Conservation (phyloP, 2,113 vertebrate genomes). For the Tetraodon nigroviridis region DNA sequence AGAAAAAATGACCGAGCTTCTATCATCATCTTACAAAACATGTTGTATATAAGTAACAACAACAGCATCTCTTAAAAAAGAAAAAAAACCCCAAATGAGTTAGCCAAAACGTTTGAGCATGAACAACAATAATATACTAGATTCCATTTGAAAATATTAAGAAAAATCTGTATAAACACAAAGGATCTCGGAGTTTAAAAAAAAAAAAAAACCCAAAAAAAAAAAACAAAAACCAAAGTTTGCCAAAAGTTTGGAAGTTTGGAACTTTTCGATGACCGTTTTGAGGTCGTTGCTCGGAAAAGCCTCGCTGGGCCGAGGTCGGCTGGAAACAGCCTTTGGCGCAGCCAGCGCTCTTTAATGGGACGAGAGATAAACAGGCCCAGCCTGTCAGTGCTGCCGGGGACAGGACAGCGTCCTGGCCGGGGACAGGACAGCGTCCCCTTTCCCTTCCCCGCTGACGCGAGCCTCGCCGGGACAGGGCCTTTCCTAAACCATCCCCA, state of each 20-base stretch:
- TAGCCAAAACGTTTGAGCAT: too few species aligned
- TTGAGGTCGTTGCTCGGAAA: too few species aligned
- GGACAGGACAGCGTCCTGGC: not conserved
- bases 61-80: not conserved
- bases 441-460: too few species aligned
- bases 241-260: not conserved
- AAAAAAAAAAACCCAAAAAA: not conserved
- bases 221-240: not conserved
- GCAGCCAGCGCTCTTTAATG: not conserved
- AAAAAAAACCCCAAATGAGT: too few species aligned
- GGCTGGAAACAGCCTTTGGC: too few species aligned
- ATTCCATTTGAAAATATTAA: not conserved
- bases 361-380: conserved; percentile 21
- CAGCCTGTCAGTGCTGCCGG: conserved; percentile 14
- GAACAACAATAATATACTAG: too few species aligned
- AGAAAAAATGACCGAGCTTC: not conserved
- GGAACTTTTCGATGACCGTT: too few species aligned
- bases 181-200: not conserved
- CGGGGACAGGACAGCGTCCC: not conserved
- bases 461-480: too few species aligned
- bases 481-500: not conserved
- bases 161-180: not conserved
- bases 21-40: too few species aligned
- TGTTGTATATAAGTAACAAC: too few species aligned
- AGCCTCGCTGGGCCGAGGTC: too few species aligned